These are phyloP conservation scores for Lasioglossum oenotherae DNA, from an alignment of 2,888 invertebrate species.

Conservation along the genomic window DNA sequence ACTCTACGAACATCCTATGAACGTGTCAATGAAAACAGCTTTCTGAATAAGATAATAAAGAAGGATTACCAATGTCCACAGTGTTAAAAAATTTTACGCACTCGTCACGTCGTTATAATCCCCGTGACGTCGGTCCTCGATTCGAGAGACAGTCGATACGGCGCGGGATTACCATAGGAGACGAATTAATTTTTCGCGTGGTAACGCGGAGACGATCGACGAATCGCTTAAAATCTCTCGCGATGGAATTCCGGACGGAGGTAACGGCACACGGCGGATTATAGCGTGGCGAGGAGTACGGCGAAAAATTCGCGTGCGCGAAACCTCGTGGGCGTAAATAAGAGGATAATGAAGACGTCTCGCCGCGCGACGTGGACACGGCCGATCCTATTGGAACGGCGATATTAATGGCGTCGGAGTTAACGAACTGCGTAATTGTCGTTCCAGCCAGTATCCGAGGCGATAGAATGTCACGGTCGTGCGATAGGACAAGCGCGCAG, in stretches of 20 bases:
- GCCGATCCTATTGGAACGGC: constrained; percentile 51
- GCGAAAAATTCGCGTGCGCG: neutral
- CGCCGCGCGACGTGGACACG: constrained; percentile 24
- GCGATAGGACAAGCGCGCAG: constrained; percentile 7
- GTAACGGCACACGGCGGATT: neutral
- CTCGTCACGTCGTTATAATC: neutral
- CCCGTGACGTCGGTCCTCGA: neutral
- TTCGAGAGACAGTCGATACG: neutral
- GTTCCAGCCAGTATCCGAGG: constrained; percentile 59
- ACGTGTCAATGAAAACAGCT: no score
- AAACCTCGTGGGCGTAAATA: neutral
- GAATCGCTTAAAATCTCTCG: neutral
- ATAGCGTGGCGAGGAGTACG: neutral
- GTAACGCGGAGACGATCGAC: neutral
- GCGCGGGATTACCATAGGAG: neutral
- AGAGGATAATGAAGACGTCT: neutral
- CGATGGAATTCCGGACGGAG: constrained; percentile 1
- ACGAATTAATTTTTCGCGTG: neutral
- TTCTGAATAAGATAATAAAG: no score
- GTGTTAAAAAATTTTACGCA: neutral
- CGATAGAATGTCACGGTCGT: constrained; percentile 62
- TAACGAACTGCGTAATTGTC: constrained; percentile 71
- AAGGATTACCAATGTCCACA: no score
- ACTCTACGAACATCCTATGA: no score
- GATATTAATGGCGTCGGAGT: constrained; percentile 69